Percentiles rank a stretch among this genome's conserved stretches.
Conservation (phyloP, 2,888 invertebrate species). For the Spisula solida region DNA sequence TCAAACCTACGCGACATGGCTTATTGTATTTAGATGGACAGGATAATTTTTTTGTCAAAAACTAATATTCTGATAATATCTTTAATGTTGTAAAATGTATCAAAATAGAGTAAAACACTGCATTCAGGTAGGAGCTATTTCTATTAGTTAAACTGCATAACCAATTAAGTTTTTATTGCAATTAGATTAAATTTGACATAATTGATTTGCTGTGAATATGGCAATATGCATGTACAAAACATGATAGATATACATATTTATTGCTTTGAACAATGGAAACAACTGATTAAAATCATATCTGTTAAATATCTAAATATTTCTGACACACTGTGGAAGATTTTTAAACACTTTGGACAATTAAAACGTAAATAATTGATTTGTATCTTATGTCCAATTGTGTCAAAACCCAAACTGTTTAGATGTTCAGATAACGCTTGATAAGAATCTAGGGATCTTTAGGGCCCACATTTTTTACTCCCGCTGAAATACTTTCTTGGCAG, state of each 20-base stretch:
- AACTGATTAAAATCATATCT: conserved; percentile 27
- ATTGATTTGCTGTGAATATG: background rate
- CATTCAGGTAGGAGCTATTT: background rate
- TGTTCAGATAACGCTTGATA: conserved; percentile 39
- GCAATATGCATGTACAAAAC: conserved; percentile 36
- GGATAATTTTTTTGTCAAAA: conserved; percentile 10
- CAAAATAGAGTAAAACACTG: background rate
- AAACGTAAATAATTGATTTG: conserved; percentile 39
- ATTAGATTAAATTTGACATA: conserved; percentile 28
- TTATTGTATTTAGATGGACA: background rate
- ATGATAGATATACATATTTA: conserved; percentile 34
- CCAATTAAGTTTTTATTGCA: conserved; percentile 41
- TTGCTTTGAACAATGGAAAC: conserved; percentile 23
- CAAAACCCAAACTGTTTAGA: conserved; percentile 38
- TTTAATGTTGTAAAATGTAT: background rate
- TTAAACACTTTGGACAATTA: conserved; percentile 49
- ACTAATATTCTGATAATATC: background rate
- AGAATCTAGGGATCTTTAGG: conserved; percentile 9
- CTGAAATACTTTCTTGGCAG: conserved; percentile 31
- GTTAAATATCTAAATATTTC: conserved; percentile 23
- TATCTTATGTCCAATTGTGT: conserved; percentile 40
- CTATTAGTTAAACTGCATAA: background rate
- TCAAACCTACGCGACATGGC: background rate
- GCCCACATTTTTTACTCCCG: conserved; percentile 3
- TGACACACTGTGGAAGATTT: conserved; percentile 36